Conservation (phyloP, 2,113 vertebrate species). For the Aphelocoma coerulescens region DNA sequence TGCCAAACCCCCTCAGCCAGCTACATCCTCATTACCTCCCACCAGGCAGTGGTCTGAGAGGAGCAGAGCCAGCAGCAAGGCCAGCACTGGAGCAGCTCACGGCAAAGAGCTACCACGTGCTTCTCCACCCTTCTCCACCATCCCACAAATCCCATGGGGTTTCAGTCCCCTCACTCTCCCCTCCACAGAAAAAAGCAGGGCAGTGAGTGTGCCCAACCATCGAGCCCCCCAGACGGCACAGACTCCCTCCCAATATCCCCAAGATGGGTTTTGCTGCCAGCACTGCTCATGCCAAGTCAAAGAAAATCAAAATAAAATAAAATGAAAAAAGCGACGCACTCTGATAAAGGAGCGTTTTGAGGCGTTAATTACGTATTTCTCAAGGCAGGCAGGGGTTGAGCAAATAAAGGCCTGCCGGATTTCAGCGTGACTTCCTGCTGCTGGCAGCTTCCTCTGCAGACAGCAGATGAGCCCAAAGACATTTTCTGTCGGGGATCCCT, state of each 20-base stretch:
- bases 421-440: conserved; percentile 60
- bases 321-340: rapidly evolving
- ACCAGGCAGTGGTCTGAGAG: neutral
- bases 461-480: conserved; percentile 7
- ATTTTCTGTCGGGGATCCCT: conserved; percentile 21
- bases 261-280: rapidly evolving
- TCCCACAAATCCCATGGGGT: neutral
- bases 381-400: conserved; percentile 56
- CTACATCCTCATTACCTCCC: neutral
- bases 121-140: neutral
- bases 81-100: rapidly evolving
- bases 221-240: rapidly evolving
- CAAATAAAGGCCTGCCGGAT: conserved; percentile 62
- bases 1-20: rapidly evolving
- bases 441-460: conserved; percentile 43
- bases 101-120: neutral
- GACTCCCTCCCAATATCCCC: neutral
- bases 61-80: neutral
- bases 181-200: neutral
- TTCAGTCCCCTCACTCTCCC: neutral
- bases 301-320: neutral
- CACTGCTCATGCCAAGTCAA: neutral
- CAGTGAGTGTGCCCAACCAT: rapidly evolving
- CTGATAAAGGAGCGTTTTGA: neutral
- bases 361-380: conserved; percentile 36